Percentiles rank a stretch among this genome's conserved stretches.
Evolutionary conservation across 35 echinoderm and acorn worm species (phyloP).

Genomic region (Diadema setosum): DNA sequence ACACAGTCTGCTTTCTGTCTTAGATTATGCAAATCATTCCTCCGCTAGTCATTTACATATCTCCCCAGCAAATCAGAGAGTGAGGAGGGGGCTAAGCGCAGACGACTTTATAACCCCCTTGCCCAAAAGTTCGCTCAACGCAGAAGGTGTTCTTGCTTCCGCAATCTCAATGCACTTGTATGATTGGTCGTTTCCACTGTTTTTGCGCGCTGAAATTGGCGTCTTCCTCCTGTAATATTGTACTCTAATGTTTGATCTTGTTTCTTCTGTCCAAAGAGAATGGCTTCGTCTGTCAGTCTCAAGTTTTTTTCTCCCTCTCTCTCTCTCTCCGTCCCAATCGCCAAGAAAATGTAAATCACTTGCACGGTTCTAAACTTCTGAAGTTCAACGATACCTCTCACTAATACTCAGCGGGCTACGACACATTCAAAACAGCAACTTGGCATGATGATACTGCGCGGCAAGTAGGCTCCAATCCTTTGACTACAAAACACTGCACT

Average conservation of each 20-base stretch:
- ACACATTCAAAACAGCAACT: too few species aligned
- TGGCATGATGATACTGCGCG: too few species aligned
- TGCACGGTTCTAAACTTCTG: too few species aligned
- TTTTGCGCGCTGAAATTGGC: neutral
- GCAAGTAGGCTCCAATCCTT: too few species aligned
- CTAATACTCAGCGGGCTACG: too few species aligned
- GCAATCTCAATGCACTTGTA: conserved; percentile 4
- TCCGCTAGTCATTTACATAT: conserved; percentile 10
- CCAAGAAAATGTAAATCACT: too few species aligned
- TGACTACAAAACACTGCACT: too few species aligned
- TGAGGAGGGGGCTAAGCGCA: conserved; percentile 17
- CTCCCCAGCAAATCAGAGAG: neutral
- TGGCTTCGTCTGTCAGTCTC: neutral
- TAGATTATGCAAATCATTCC: conserved; percentile 17
- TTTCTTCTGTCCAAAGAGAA: neutral
- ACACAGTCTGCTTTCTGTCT: neutral
- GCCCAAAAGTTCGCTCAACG: neutral
- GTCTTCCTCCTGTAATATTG: neutral
- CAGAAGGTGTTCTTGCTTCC: conserved; percentile 5
- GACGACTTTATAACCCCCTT: conserved; percentile 1
- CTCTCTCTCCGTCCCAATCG: too few species aligned
- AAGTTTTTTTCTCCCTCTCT: too few species aligned
- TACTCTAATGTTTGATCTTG: neutral
- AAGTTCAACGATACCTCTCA: too few species aligned
- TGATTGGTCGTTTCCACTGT: conserved; percentile 25